Percentiles rank a stretch among this genome's conserved stretches.
phyloP scores from a whole-genome alignment of 2,797 vertebrate genomes.

The Sandelia bainsii region DNA sequence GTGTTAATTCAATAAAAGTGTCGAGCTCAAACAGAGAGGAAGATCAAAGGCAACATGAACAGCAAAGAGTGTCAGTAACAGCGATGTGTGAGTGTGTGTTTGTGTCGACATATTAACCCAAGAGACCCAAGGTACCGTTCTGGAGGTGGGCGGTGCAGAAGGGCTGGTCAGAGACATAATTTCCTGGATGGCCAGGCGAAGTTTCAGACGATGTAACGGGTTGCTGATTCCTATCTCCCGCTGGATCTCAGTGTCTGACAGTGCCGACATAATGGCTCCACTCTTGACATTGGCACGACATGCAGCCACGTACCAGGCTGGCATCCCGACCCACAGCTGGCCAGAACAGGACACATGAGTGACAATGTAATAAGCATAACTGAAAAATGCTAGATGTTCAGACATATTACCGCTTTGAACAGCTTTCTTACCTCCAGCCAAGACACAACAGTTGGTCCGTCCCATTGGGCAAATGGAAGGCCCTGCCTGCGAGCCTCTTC shows the following conservation, averaged over 20 bases:
- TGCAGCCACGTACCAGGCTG: conserved; percentile 97
- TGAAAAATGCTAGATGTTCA: neutral
- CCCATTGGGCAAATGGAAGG: conserved; percentile 97
- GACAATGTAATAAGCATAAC: neutral
- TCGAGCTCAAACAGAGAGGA: conserved; percentile 46
- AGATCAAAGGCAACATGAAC: neutral
- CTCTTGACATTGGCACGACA: conserved; percentile 98
- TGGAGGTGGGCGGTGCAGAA: conserved; percentile 94
- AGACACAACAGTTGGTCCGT: conserved; percentile 95
- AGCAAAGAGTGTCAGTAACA: no score
- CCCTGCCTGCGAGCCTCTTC: conserved; percentile 95
- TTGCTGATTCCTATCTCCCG: conserved; percentile 98
- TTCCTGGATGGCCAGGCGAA: conserved; percentile 96
- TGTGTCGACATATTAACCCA: neutral
- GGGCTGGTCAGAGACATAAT: conserved; percentile 98
- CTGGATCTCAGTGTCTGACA: conserved; percentile 98
- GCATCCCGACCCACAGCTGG: conserved; percentile 99
- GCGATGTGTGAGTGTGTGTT: neutral
- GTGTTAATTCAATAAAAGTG: conserved; percentile 33
- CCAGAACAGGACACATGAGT: conserved; percentile 8
- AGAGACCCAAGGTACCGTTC: conserved; percentile 88
- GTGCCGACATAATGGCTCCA: conserved; percentile 97
- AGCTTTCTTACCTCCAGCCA: conserved; percentile 92
- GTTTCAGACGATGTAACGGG: conserved; percentile 94
- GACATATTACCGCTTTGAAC: neutral